Evolutionary conservation across 2,888 invertebrate genomes (phyloP).

Genomic region (Hydropsyche betteni): DNA sequence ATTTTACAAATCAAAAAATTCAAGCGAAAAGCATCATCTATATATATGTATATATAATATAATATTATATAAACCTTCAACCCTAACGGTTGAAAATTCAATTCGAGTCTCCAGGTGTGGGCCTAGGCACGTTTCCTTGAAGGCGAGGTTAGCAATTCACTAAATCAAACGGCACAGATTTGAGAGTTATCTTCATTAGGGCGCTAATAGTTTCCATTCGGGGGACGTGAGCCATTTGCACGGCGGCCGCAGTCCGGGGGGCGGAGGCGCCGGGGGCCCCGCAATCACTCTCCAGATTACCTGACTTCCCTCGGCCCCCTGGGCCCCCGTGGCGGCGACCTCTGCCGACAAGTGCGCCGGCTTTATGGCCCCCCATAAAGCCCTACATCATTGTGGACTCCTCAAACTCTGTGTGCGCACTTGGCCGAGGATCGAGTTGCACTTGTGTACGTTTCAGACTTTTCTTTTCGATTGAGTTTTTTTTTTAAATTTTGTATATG

Average conservation of each 20-base stretch:
- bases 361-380: slow-evolving; percentile 47
- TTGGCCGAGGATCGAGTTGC: too few relatives aligned
- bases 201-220: slow-evolving; percentile 50
- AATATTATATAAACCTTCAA: too few relatives aligned
- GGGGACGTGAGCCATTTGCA: slow-evolving; percentile 46
- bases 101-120: slow-evolving; percentile 14
- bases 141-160: slow-evolving; percentile 32
- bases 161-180: slow-evolving; percentile 49
- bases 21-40: too few relatives aligned
- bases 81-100: neutral
- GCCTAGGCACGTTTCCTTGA: neutral
- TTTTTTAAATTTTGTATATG: too few relatives aligned
- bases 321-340: slow-evolving; percentile 28
- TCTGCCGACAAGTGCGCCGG: slow-evolving; percentile 45
- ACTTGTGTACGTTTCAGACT: too few relatives aligned
- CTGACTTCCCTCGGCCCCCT: slow-evolving; percentile 42
- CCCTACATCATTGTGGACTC: slow-evolving; percentile 43
- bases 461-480: too few relatives aligned
- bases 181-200: slow-evolving; percentile 50
- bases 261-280: slow-evolving; percentile 24
- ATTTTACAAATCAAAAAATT: too few relatives aligned
- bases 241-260: slow-evolving; percentile 36
- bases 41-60: too few relatives aligned
- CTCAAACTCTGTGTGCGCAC: slow-evolving; percentile 4
- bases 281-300: slow-evolving; percentile 46